Percentiles rank a stretch among this genome's conserved stretches.
These are phyloP conservation scores for Ommatoiulus sabulosus DNA, from an alignment of 2,888 invertebrate genomes.

Conservation along the genomic window DNA sequence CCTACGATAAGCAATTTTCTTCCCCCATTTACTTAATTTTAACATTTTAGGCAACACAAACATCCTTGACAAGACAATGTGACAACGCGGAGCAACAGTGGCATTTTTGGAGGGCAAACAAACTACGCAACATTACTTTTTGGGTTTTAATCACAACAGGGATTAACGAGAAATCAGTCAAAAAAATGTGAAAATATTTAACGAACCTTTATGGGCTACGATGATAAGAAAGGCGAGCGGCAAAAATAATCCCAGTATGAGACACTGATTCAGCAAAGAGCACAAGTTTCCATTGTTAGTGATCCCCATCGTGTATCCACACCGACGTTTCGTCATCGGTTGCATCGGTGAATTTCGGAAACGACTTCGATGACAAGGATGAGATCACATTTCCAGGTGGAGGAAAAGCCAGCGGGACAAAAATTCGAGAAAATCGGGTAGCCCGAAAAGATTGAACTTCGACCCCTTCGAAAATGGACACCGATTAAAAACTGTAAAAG, in stretches of 20 bases:
- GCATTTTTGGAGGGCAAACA: too few relatives aligned
- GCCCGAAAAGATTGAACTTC: background rate
- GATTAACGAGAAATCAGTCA: too few relatives aligned
- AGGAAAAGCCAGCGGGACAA: background rate
- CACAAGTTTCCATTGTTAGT: slow-evolving; percentile 52
- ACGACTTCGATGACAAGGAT: background rate
- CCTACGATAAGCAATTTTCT: too few relatives aligned
- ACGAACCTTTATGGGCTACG: slow-evolving; percentile 55
- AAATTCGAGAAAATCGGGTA: too few relatives aligned
- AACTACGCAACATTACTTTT: too few relatives aligned
- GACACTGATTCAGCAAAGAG: slow-evolving; percentile 56
- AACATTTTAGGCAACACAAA: too few relatives aligned
- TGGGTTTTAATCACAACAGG: too few relatives aligned
- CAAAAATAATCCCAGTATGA: slow-evolving; percentile 56
- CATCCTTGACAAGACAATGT: too few relatives aligned
- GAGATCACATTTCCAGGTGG: background rate
- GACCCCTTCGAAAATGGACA: background rate
- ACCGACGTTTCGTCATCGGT: slow-evolving; percentile 46
- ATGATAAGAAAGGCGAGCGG: slow-evolving; percentile 56
- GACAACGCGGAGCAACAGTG: too few relatives aligned
- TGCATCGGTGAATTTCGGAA: slow-evolving; percentile 43
- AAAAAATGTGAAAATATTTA: background rate
- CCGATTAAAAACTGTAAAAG: background rate
- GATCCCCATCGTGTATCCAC: slow-evolving; percentile 53
- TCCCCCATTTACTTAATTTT: too few relatives aligned